These are phyloP conservation scores for Seira ritae DNA, from an alignment of 2,888 invertebrate species.

Conservation along the genomic window DNA sequence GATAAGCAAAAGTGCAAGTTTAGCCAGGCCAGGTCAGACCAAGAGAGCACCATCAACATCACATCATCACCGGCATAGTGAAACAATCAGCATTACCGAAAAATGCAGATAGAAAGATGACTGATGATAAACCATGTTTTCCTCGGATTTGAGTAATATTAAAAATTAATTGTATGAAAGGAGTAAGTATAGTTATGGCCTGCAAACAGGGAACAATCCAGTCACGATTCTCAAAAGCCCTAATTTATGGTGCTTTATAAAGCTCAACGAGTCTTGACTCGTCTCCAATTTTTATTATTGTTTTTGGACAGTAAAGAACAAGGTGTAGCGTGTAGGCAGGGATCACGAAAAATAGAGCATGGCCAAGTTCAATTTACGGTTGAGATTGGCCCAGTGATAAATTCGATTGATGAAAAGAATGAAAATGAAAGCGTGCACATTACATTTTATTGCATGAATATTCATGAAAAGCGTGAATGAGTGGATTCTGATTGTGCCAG, in stretches of 20 bases:
- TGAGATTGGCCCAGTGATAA: slow-evolving; percentile 30
- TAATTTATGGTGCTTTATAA: slow-evolving; percentile 56
- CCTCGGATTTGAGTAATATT: background rate
- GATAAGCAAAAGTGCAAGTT: slow-evolving; percentile 43
- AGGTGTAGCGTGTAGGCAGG: background rate
- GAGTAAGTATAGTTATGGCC: background rate
- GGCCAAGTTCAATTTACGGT: too few species aligned
- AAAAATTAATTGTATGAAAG: slow-evolving; percentile 15
- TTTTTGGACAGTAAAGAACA: background rate
- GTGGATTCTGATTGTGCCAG: too few species aligned
- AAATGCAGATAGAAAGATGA: slow-evolving; percentile 1
- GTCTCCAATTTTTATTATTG: background rate
- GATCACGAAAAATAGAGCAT: background rate
- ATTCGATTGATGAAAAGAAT: slow-evolving; percentile 41
- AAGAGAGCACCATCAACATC: slow-evolving; percentile 46
- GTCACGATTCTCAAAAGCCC: slow-evolving; percentile 55
- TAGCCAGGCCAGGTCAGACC: slow-evolving; percentile 21
- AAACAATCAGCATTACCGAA: slow-evolving; percentile 22
- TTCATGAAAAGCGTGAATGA: slow-evolving; percentile 15
- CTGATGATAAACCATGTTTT: slow-evolving; percentile 14
- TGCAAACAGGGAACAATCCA: slow-evolving; percentile 48
- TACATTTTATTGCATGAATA: slow-evolving; percentile 38
- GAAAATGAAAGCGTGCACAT: slow-evolving; percentile 54
- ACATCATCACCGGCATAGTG: slow-evolving; percentile 24
- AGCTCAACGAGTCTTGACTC: background rate